phyloP scores from a whole-genome alignment of 2,888 invertebrate species.

The Hirtodrosophila histrioides region DNA sequence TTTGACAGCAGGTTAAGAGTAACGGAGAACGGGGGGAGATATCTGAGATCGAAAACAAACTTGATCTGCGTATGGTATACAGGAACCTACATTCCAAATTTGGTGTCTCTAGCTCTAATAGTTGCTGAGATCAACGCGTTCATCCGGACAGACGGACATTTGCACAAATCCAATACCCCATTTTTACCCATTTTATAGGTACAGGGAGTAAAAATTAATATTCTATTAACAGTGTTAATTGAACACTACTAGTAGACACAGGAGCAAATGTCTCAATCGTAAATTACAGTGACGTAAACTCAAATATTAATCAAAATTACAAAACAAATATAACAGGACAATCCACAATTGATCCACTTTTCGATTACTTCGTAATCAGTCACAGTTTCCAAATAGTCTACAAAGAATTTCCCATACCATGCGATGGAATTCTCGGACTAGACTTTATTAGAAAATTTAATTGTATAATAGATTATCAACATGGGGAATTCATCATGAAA shows the following conservation, averaged over 20 bases:
- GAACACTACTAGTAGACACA: not conserved
- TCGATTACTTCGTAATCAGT: slow-evolving; percentile 19
- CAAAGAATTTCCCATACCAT: slow-evolving; percentile 19
- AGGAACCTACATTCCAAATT: too few species aligned
- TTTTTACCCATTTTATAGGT: too few species aligned
- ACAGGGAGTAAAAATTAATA: not conserved
- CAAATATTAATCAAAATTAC: slow-evolving; percentile 1
- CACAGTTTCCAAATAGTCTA: slow-evolving; percentile 27
- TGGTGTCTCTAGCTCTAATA: too few species aligned
- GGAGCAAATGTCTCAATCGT: not conserved
- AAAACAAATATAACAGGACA: slow-evolving; percentile 1
- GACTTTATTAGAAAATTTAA: not conserved
- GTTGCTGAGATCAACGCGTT: too few species aligned
- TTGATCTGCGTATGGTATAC: too few species aligned
- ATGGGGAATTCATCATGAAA: not conserved
- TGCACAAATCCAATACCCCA: too few species aligned
- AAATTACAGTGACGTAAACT: not conserved
- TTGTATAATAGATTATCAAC: not conserved
- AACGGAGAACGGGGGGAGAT: too few species aligned
- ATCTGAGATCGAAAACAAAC: too few species aligned
- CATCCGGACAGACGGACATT: too few species aligned
- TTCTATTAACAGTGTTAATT: too few species aligned
- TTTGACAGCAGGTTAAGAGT: too few species aligned
- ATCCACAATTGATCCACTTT: not conserved
- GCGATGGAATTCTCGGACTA: slow-evolving; percentile 6